phyloP scores from a whole-genome alignment of 2,113 vertebrate species.

The Thinocorus orbignyianus region DNA sequence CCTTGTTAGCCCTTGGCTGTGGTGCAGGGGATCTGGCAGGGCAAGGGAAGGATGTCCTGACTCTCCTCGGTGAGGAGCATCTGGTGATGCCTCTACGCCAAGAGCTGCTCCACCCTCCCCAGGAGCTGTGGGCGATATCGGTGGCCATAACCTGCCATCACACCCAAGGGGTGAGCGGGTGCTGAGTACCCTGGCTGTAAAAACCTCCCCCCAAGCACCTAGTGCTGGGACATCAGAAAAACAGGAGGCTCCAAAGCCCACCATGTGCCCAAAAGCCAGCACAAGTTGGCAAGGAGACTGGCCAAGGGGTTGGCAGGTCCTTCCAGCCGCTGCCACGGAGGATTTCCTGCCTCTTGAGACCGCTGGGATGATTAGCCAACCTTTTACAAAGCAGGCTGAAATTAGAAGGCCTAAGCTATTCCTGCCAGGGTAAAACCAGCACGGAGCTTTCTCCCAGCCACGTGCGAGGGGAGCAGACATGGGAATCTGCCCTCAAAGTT shows the following conservation, averaged over 20 bases:
- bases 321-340: not conserved
- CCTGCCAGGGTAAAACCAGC: not conserved
- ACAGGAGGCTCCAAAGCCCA: not conserved
- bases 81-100: not conserved
- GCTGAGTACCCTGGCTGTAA: not conserved
- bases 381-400: not conserved
- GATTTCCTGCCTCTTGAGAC: not conserved
- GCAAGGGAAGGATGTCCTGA: not conserved
- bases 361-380: not conserved
- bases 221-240: not conserved
- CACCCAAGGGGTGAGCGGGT: not conserved
- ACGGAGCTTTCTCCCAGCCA: not conserved
- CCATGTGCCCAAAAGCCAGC: not conserved
- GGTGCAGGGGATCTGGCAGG: not conserved
- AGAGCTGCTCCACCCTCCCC: not conserved
- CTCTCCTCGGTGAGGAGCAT: not conserved
- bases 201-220: not conserved
- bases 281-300: not conserved
- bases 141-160: not conserved
- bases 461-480: rapidly evolving
- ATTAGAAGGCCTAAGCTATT: constrained; percentile 26
- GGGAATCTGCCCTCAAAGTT: not conserved
- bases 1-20: not conserved
- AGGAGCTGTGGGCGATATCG: rapidly evolving
- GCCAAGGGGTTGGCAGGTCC: not conserved